Evolutionary conservation across 2,797 vertebrate genomes (phyloP), one percentile per base, ranked within the genome.

Genomic region (Setipinna tenuifilis): DNA sequence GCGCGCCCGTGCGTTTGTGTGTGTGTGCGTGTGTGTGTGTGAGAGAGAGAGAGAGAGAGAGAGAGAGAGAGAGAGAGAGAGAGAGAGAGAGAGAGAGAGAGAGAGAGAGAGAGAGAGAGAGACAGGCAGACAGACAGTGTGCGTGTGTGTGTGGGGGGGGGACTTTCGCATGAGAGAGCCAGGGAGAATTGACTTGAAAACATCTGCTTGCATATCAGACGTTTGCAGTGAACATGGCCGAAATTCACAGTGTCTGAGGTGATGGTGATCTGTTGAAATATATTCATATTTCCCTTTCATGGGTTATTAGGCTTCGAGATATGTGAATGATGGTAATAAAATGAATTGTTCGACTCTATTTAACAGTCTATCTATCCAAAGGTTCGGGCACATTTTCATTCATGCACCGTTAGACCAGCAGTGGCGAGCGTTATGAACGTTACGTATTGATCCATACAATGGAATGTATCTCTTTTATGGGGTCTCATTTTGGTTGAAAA

Each of bases 291-390:
- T 96, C 95, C 93, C 94, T 94, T 95, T 95, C 95, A 95, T 94
- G 96, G 96, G 94, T 92, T 97, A 95, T 97, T 96, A 97, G 86
- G 91, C 96, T 94, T 95, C 88, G 92, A 95, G 96, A 96, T 94
- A 95, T 95, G 95, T 94, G 95, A 96, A 95, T 94, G 95, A 95
- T 95, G 95, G 91, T 92, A 93, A 95, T 93, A 93, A 96, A 96
- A 97, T 96, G 95, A 95, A 96, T 96, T 97, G 96, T 94, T 96
- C 95, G 95, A 96, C 93, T 95, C 95, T 97, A 96, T 96, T 96
- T 96, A 95, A 96, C 95, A 94, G 93, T 93, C 86, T 91, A 87
- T 92, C 93, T 92, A 28, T 93, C 91, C 92, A 87, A 90, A 91
- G 87, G 90, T 91, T 93, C 91, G 94, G 92, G 89, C 92, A 92